Evolutionary conservation across 2,113 vertebrate genomes (phyloP).

Genomic region (Triplophysa rosa): DNA sequence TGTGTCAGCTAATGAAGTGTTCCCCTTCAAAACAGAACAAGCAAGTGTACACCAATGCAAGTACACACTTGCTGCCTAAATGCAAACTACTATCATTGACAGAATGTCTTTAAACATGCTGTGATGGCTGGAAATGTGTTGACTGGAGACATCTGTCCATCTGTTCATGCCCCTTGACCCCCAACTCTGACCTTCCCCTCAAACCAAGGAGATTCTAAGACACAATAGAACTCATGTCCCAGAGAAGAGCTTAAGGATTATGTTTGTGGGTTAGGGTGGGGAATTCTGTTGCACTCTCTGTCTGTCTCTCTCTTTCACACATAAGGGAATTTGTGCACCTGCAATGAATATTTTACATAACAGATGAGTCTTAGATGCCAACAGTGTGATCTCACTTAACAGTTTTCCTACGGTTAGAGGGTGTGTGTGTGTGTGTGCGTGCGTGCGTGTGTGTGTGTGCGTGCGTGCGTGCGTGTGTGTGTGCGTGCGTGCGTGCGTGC

Average conservation of each 20-base stretch:
- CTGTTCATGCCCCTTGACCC: constrained; percentile 23
- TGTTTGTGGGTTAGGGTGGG: neutral
- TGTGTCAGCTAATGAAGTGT: neutral
- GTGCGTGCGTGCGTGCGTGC: neutral
- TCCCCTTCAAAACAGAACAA: neutral
- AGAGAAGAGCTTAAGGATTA: neutral
- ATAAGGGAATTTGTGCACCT: neutral
- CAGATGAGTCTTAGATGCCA: neutral
- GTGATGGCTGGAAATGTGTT: neutral
- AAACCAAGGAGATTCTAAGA: neutral
- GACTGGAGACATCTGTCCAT: constrained; percentile 13
- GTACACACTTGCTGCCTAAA: neutral
- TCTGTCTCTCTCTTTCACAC: constrained; percentile 5
- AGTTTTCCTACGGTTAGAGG: neutral
- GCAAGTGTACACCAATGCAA: neutral
- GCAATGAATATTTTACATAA: constrained; percentile 1
- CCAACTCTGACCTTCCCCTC: constrained; percentile 36
- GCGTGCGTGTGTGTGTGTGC: neutral
- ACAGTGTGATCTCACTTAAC: neutral
- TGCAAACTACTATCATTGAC: neutral
- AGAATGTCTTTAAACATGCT: neutral
- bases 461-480: neutral
- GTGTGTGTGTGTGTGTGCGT: neutral
- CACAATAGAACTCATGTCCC: neutral
- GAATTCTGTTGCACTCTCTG: neutral